phyloP scores from a whole-genome alignment of 1,140 invertebrate species.

The Temnothorax nylanderi region DNA sequence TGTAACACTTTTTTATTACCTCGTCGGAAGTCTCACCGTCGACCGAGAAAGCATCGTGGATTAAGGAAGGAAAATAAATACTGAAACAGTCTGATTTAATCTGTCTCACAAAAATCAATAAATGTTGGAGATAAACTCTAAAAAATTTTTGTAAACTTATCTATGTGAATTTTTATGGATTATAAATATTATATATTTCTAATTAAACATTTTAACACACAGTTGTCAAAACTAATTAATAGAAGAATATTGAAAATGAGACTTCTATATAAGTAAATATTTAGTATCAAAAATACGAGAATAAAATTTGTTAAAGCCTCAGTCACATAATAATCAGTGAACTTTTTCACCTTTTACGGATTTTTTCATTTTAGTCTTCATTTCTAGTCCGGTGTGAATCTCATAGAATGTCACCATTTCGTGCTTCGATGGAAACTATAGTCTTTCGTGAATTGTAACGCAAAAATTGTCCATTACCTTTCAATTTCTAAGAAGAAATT shows the following conservation, averaged over 20 bases:
- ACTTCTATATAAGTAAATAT: neutral
- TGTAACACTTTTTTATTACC: conserved; percentile 68
- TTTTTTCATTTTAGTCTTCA: neutral
- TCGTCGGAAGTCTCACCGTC: conserved; percentile 23
- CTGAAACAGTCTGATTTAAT: neutral
- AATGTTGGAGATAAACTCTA: neutral
- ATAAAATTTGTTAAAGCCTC: neutral
- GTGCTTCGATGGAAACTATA: neutral
- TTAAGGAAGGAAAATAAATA: neutral
- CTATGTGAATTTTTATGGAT: neutral
- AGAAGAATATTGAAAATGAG: neutral
- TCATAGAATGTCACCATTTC: neutral
- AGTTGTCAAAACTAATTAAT: neutral
- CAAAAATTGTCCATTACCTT: neutral
- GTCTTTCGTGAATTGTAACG: neutral
- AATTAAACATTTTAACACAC: neutral
- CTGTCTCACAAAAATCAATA: neutral
- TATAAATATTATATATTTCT: conserved; percentile 5
- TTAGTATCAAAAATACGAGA: neutral
- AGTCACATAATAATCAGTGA: neutral
- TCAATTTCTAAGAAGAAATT: conserved; percentile 2
- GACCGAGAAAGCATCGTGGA: neutral
- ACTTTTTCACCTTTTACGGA: neutral
- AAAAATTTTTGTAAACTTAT: neutral
- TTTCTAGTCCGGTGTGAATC: neutral